A percentile compares a stretch with the other conserved stretches of the same genome.
phyloP scores from a whole-genome alignment of 1,140 invertebrate genomes.

The Apis laboriosa region DNA sequence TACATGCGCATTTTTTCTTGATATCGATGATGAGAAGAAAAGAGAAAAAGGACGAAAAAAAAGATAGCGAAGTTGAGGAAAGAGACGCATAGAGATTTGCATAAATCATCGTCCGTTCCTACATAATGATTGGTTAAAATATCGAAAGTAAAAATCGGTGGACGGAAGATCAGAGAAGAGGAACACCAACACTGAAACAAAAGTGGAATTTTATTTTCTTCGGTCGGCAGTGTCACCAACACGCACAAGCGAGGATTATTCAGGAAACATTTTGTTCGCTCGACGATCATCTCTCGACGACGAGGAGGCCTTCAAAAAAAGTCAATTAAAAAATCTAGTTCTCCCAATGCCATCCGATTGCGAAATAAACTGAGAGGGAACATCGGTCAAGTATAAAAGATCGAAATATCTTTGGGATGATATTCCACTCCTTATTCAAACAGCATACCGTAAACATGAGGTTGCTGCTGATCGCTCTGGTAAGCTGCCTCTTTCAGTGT shows the following conservation, averaged over 20 bases:
- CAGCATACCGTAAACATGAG: slow-evolving; percentile 75
- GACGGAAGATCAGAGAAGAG: not conserved
- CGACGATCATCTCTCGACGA: not conserved
- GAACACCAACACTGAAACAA: not conserved
- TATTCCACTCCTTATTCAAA: slow-evolving; percentile 70
- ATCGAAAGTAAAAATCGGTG: slow-evolving; percentile 38
- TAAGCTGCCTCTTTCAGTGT: slow-evolving; percentile 63
- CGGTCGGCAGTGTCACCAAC: slow-evolving; percentile 15
- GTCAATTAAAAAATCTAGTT: slow-evolving; percentile 77
- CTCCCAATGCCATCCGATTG: slow-evolving; percentile 74
- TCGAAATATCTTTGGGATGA: slow-evolving; percentile 71
- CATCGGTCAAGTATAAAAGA: slow-evolving; percentile 77
- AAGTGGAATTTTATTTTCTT: slow-evolving; percentile 24
- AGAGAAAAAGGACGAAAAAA: not conserved
- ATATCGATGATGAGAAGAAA: not conserved
- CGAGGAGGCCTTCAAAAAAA: slow-evolving; percentile 46
- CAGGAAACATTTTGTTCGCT: not conserved
- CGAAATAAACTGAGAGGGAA: slow-evolving; percentile 72
- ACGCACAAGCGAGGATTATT: not conserved
- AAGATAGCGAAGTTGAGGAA: not conserved
- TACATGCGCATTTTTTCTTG: not conserved
- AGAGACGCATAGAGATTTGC: slow-evolving; percentile 29
- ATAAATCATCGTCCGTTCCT: slow-evolving; percentile 57
- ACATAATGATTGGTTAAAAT: not conserved
- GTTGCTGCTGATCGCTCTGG: slow-evolving; percentile 73